Evolutionary conservation across 1,140 invertebrate genomes (phyloP), one percentile per base, ranked within the genome.

Genomic region (Brachionus plicatilis): DNA sequence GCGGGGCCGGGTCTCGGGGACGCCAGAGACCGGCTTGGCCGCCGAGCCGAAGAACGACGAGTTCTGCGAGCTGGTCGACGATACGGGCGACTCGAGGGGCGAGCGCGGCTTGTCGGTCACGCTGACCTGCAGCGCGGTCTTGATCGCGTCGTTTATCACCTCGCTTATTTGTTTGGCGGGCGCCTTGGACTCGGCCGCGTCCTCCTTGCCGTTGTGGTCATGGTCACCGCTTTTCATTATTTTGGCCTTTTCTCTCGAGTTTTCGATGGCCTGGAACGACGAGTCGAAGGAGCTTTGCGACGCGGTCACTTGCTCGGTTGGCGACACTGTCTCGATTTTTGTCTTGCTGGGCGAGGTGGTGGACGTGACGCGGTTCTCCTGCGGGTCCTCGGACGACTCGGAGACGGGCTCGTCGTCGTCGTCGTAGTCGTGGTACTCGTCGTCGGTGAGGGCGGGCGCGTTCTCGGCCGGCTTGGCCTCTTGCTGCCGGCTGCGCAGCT

Each of bases 381-480:
- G 68, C 9, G 68, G 37, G 37, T 72, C 72, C 47, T 76, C 43
- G 12, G 72, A 76, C 20, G 43, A 50, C 17, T 76, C 45, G 24
- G 72, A 50, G 20, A 50, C 20, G 29, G 43, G 43, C 9, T 76
- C 41, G 12, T 76, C 72, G 33, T 76, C 72, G 1, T 76, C 72
- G 43, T 76, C 72, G 33, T 76, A 76, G 29, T 76, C 72, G 43
- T 76, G 72, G 27, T 76, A 76, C 43, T 76, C 72, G 47, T 76
- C 72, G 50, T 76, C 72, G 43, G 20, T 76, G 2, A 76, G 17
- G 0, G 17, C 11, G 2, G 43, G 12, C 20, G 17, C 29, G 12
- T 12, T 47, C 14, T 50, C 72, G 8, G 20, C 33, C 17, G 24
- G 27, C 47, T 76, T 76, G 0, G 45, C 0, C 45, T 76, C 72